These are phyloP conservation scores for Danaus chrysippus DNA, from an alignment of 2,888 invertebrate genomes.

Conservation along the genomic window DNA sequence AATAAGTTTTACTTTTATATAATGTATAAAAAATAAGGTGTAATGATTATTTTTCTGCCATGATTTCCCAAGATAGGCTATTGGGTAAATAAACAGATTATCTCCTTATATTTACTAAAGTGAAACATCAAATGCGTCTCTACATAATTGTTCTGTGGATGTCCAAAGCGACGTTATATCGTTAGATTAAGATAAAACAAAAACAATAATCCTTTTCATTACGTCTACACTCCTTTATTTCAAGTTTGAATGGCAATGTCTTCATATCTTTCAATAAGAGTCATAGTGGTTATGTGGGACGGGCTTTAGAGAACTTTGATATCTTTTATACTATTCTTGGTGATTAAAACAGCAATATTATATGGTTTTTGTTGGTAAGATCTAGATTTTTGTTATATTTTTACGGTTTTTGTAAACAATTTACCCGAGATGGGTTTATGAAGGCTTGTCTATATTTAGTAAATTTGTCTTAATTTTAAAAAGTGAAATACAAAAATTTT, in stretches of 20 bases:
- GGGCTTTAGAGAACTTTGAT: conserved; percentile 49
- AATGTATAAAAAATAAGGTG: too few species aligned
- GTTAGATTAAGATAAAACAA: conserved; percentile 76
- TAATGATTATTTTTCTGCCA: too few species aligned
- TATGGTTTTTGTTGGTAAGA: conserved; percentile 12
- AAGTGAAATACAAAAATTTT: too few species aligned
- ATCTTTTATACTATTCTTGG: conserved; percentile 45
- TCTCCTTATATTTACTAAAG: too few species aligned
- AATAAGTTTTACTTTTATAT: too few species aligned
- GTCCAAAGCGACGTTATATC: conserved; percentile 52
- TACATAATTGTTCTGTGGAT: conserved; percentile 22
- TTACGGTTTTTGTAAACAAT: conserved; percentile 24
- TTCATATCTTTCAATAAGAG: conserved; percentile 50
- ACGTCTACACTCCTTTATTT: conserved; percentile 65
- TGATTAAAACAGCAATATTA: conserved; percentile 41
- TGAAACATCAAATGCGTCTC: conserved; percentile 16
- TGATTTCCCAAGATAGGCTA: too few species aligned
- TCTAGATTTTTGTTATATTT: conserved; percentile 39
- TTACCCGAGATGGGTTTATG: background rate
- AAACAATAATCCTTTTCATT: conserved; percentile 79
- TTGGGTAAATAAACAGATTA: too few species aligned
- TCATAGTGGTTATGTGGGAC: conserved; percentile 58
- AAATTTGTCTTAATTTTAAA: too few species aligned
- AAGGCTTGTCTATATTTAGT: too few species aligned
- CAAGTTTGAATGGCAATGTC: conserved; percentile 61